phyloP scores from a whole-genome alignment of 2,113 vertebrate species.

The Lasiurus cinereus region DNA sequence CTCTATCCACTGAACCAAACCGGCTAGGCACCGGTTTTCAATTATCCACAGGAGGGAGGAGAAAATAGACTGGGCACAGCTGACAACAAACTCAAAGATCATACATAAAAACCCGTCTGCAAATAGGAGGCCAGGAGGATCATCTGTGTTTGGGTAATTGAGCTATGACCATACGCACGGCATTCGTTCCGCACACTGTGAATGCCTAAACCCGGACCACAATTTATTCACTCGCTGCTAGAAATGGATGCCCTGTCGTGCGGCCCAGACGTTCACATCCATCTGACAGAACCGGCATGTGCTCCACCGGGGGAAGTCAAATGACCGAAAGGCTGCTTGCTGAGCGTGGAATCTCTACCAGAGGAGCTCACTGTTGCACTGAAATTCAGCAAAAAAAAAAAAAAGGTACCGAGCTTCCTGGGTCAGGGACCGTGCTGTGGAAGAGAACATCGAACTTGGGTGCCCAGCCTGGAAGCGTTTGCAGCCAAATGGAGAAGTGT shows the following conservation, averaged over 20 bases:
- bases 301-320: background rate
- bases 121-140: constrained; percentile 61
- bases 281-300: background rate
- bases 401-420: background rate
- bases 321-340: constrained; percentile 55
- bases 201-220: constrained; percentile 39
- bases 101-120: constrained; percentile 64
- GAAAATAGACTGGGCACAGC: background rate
- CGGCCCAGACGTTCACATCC: constrained; percentile 65
- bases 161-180: constrained; percentile 68
- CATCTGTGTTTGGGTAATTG: constrained; percentile 68
- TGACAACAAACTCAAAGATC: constrained; percentile 28
- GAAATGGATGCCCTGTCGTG: constrained; percentile 64
- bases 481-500: background rate
- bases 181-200: constrained; percentile 59
- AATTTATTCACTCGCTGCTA: constrained; percentile 66
- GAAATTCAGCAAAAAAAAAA: constrained; percentile 24
- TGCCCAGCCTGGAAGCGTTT: background rate
- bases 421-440: background rate
- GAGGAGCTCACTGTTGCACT: background rate
- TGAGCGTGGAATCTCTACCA: background rate
- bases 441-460: background rate
- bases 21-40: background rate
- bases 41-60: background rate
- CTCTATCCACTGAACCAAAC: no score